Conservation (phyloP, 2,113 vertebrate species). For the Oncorhynchus mykiss region DNA sequence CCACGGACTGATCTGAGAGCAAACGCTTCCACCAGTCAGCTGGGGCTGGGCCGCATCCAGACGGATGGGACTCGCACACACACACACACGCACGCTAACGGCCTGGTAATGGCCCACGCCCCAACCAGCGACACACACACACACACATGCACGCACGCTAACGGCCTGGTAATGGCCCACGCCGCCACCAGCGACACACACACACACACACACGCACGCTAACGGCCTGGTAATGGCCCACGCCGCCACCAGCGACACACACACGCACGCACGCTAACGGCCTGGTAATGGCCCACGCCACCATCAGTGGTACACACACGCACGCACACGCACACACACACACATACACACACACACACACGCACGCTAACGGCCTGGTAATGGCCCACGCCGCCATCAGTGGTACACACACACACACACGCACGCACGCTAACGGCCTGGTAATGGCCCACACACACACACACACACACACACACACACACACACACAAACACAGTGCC, state of each 20-base stretch:
- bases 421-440: too few relatives aligned
- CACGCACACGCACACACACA: background rate
- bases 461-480: background rate
- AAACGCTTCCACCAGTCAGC: slow-evolving; percentile 66
- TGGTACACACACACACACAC: background rate
- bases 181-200: background rate
- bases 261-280: too few relatives aligned
- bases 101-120: background rate
- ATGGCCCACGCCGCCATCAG: slow-evolving; percentile 4
- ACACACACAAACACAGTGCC: background rate
- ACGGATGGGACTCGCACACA: slow-evolving; percentile 28
- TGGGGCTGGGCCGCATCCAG: slow-evolving; percentile 32
- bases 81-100: background rate
- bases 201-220: background rate
- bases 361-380: background rate
- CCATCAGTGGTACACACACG: background rate
- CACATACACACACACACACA: background rate
- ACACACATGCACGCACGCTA: background rate
- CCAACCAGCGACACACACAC: background rate
- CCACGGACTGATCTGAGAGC: slow-evolving; percentile 62
- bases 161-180: too few relatives aligned
- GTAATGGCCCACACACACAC: background rate
- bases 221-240: background rate
- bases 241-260: slow-evolving; percentile 5
- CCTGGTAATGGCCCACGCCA: too few relatives aligned